phyloP scores from a whole-genome alignment of 2,113 vertebrate genomes.

The Quiscalus mexicanus region DNA sequence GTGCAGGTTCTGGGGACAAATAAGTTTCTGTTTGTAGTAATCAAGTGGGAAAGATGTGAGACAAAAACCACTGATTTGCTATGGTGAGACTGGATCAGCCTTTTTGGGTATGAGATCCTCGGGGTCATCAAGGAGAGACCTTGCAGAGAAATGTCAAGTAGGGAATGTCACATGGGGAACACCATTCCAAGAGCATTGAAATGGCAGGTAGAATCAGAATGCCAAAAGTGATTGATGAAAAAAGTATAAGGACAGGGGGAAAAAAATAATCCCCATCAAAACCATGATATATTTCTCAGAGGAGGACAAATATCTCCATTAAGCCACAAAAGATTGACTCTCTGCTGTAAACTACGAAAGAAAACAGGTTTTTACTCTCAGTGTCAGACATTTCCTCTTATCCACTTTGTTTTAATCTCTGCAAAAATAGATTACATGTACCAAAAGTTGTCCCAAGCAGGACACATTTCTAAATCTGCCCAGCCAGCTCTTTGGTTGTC shows the following conservation, averaged over 20 bases:
- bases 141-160: neutral
- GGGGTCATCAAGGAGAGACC: neutral
- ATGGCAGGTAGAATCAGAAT: neutral
- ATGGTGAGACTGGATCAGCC: neutral
- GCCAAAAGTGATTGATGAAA: neutral
- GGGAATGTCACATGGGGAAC: neutral
- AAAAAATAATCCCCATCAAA: neutral
- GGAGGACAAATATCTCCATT: neutral
- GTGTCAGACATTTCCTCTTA: neutral
- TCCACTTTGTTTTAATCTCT: neutral
- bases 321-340: neutral
- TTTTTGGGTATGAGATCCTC: neutral
- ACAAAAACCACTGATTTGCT: neutral
- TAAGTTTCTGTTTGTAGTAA: neutral
- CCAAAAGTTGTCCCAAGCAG: neutral
- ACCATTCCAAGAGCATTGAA: neutral
- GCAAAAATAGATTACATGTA: neutral
- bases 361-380: neutral
- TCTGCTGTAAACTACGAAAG: neutral
- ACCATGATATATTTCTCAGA: neutral
- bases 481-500: constrained; percentile 10
- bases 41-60: neutral
- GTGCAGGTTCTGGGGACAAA: neutral
- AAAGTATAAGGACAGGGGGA: neutral
- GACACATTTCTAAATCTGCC: neutral